phyloP scores from a whole-genome alignment of 2,797 vertebrate genomes.

The Rhinatrema bivittatum region DNA sequence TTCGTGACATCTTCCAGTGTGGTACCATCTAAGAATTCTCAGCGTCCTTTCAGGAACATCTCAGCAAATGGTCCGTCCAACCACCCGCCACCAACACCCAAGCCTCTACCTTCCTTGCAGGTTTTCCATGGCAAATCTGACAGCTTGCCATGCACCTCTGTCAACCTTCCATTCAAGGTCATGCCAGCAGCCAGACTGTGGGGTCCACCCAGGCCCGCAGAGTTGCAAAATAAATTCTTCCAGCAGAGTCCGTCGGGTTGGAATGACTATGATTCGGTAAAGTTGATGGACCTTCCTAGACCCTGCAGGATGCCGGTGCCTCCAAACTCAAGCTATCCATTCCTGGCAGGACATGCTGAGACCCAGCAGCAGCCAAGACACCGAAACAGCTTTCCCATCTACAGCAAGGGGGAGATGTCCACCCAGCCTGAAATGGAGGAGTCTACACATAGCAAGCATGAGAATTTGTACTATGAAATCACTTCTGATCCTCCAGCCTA shows the following conservation, averaged over 20 bases:
- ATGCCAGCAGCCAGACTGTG: constrained; percentile 37
- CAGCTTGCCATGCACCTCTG: constrained; percentile 28
- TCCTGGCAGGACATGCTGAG: no score
- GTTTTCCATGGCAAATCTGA: constrained; percentile 41
- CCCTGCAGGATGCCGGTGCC: constrained; percentile 21
- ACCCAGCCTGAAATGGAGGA: constrained; percentile 21
- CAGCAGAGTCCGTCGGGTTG: constrained; percentile 12
- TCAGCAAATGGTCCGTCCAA: constrained; percentile 22
- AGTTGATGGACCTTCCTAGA: constrained; percentile 35
- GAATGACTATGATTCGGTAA: constrained; percentile 30
- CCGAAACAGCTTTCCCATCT: constrained; percentile 22
- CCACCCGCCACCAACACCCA: neutral
- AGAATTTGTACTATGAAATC: constrained; percentile 69
- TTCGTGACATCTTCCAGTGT: neutral
- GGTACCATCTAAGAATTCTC: neutral
- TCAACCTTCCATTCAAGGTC: constrained; percentile 11
- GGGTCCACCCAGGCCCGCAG: constrained; percentile 36
- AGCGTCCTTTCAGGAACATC: constrained; percentile 39
- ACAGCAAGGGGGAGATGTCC: constrained; percentile 27
- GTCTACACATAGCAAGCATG: no score
- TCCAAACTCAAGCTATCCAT: no score
- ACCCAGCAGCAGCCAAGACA: no score
- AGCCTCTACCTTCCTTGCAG: constrained; percentile 7
- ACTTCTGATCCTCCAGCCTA: constrained; percentile 40
- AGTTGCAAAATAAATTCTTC: constrained; percentile 22